phyloP scores from a whole-genome alignment of 2,797 vertebrate species.

The Cyprinodon diabolis region DNA sequence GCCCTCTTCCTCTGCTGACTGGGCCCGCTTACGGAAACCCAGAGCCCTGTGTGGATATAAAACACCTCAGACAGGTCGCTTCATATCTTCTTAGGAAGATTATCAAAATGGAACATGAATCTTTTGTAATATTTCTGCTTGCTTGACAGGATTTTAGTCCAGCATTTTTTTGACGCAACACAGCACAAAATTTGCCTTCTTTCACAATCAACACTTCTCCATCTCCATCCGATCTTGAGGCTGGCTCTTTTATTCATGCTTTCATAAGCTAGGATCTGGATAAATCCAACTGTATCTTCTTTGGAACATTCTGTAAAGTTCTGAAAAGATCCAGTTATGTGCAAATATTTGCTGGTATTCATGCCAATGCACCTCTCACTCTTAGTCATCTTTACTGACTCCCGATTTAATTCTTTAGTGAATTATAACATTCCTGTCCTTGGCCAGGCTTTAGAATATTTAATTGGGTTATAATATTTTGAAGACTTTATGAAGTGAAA shows the following conservation, averaged over 20 bases:
- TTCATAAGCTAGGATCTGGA: neutral
- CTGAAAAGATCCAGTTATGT: neutral
- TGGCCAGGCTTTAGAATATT: neutral
- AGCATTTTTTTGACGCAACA: neutral
- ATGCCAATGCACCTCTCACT: neutral
- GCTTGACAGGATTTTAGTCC: neutral
- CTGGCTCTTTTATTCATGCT: neutral
- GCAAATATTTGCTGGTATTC: neutral
- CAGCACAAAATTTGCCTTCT: neutral
- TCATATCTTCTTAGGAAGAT: constrained; percentile 9
- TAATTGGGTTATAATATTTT: neutral
- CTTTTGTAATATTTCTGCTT: neutral
- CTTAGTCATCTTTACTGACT: neutral
- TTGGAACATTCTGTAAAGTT: neutral
- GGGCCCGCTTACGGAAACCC: constrained; percentile 84
- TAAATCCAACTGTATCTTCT: neutral
- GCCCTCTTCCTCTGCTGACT: constrained; percentile 83
- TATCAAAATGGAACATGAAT: constrained; percentile 28
- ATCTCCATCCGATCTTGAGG: neutral
- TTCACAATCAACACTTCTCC: neutral
- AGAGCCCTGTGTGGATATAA: constrained; percentile 80
- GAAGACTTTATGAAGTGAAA: neutral
- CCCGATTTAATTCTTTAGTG: neutral
- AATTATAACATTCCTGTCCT: neutral
- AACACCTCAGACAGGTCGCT: constrained; percentile 70